Conservation (phyloP, 2,888 invertebrate species). For the Mythimna vitellina region DNA sequence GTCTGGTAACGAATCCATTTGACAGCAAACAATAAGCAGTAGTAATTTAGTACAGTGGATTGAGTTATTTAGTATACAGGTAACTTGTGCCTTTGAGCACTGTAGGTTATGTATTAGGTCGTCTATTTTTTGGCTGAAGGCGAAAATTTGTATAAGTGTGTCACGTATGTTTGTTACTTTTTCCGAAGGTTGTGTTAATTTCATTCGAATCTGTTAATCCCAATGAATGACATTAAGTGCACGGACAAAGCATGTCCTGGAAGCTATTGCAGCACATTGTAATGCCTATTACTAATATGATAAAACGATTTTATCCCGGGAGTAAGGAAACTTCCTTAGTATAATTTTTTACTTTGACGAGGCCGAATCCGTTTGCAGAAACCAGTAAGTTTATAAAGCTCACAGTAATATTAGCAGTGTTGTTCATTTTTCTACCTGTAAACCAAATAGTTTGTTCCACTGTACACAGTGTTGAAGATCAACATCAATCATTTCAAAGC, state of each 20-base stretch:
- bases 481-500: slow-evolving; percentile 72
- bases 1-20: slow-evolving; percentile 44
- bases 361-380: no score
- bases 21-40: slow-evolving; percentile 45
- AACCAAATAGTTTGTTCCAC: slow-evolving; percentile 7
- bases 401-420: not conserved
- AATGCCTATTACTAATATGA: no score
- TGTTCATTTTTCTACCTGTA: not conserved
- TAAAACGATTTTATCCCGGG: no score
- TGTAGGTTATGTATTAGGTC: not conserved
- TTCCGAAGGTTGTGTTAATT: no score
- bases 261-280: no score
- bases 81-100: not conserved
- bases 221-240: no score
- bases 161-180: no score
- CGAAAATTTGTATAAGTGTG: no score
- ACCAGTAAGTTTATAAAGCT: not conserved
- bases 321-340: no score
- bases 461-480: slow-evolving; percentile 45
- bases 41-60: slow-evolving; percentile 36
- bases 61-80: not conserved
- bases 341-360: no score
- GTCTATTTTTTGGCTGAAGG: not conserved
- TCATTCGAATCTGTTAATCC: no score
- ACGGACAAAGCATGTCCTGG: no score